Evolutionary conservation across 2,113 vertebrate genomes (phyloP).

Genomic region (Typhlomys cinereus): DNA sequence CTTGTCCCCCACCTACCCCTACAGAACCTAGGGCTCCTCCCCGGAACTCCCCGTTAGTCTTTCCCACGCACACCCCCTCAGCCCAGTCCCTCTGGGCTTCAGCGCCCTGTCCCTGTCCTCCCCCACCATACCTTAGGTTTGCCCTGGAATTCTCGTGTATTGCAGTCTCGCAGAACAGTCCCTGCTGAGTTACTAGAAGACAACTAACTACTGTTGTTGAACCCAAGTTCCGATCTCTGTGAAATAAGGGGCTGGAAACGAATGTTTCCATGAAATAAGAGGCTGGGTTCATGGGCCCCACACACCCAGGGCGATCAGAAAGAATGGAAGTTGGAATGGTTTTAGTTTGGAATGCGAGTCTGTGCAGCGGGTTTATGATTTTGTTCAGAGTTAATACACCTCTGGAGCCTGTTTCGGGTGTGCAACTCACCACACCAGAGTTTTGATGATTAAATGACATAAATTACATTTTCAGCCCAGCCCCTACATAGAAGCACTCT

Average conservation of each 20-base stretch:
- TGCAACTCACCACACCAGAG: neutral
- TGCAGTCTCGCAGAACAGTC: neutral
- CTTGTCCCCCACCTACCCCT: no score
- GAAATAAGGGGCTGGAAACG: neutral
- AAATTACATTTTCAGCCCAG: neutral
- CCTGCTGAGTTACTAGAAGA: neutral
- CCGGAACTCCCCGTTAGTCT: no score
- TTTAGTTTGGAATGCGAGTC: neutral
- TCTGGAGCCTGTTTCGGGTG: neutral
- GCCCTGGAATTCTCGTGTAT: neutral
- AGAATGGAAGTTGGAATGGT: neutral
- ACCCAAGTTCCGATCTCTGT: neutral
- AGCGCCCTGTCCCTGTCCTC: neutral
- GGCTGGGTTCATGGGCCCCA: rapidly evolving
- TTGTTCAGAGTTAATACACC: neutral
- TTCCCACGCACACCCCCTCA: no score
- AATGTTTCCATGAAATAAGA: no score
- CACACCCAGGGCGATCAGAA: neutral
- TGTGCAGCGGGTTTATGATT: neutral
- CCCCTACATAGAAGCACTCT: neutral
- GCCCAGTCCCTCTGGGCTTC: neutral
- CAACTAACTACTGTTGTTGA: neutral
- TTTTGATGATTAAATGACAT: neutral
- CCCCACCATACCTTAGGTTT: neutral
- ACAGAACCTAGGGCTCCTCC: no score